These are phyloP conservation scores for Camponotus floridanus DNA, from an alignment of 1,140 invertebrate genomes.

Conservation along the genomic window DNA sequence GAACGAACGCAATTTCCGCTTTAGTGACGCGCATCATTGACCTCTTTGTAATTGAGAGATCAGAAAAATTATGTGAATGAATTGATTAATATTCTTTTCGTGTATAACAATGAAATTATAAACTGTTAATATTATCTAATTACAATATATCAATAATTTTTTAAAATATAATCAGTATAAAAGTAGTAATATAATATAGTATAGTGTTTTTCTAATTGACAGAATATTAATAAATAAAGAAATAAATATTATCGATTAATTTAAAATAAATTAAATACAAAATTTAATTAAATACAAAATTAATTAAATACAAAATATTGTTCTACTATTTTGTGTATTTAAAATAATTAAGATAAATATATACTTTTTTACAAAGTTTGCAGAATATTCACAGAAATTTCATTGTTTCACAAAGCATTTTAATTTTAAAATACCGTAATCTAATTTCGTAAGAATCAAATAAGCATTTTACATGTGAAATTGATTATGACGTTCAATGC, in stretches of 20 bases:
- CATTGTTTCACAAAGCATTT: not conserved
- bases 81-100: conserved; percentile 3
- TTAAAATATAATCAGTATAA: not conserved
- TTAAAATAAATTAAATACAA: not conserved
- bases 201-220: not conserved
- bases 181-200: not conserved
- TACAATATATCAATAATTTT: not conserved
- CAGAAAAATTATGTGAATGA: not conserved
- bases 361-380: not conserved
- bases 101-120: not conserved
- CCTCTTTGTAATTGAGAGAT: conserved; percentile 28
- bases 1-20: conserved; percentile 48
- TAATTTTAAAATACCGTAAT: not conserved
- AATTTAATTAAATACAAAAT: too few relatives aligned
- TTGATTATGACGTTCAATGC: not conserved
- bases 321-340: too few relatives aligned
- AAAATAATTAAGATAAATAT: conserved; percentile 1
- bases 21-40: conserved; percentile 40
- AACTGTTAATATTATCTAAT: not conserved
- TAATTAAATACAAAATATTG: too few relatives aligned
- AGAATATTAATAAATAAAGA: not conserved
- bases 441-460: not conserved
- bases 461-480: conserved; percentile 7
- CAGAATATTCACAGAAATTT: not conserved
- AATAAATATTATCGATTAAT: not conserved